These are phyloP conservation scores for Rhingia rostrata DNA, from an alignment of 2,888 invertebrate species.

Conservation along the genomic window DNA sequence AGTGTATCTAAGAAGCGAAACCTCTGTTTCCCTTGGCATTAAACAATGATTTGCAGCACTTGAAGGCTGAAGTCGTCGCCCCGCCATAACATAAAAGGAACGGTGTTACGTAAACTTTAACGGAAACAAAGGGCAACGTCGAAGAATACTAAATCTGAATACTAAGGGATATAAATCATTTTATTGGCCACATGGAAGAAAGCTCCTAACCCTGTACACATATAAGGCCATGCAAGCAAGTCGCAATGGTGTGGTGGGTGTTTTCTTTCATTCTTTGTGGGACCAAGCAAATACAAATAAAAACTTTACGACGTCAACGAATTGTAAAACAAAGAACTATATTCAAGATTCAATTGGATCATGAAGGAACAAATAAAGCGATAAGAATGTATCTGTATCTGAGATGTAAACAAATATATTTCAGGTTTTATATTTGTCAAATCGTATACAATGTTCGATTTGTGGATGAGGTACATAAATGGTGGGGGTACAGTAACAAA, in stretches of 20 bases:
- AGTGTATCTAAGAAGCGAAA: conserved; percentile 2
- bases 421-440: neutral
- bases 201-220: conserved; percentile 3
- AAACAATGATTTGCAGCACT: conserved; percentile 70
- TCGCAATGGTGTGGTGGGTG: neutral
- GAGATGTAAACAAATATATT: conserved; percentile 2
- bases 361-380: conserved; percentile 28
- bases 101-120: conserved; percentile 48
- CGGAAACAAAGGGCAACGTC: conserved; percentile 55
- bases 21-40: conserved; percentile 52
- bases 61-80: conserved; percentile 45
- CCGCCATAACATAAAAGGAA: conserved; percentile 11
- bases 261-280: neutral
- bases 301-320: conserved; percentile 24
- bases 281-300: conserved; percentile 11
- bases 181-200: conserved; percentile 51
- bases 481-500: neutral
- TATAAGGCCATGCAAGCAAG: conserved; percentile 50
- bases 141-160: conserved; percentile 58
- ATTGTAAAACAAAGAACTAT: conserved; percentile 46
- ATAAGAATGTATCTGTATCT: neutral
- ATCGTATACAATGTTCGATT: conserved; percentile 17
- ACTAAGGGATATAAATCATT: conserved; percentile 60
- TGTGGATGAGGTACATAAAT: conserved; percentile 11
- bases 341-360: conserved; percentile 45